Evolutionary conservation across 2,888 invertebrate species (phyloP).

Genomic region (Scelioninae gen. 2): DNA sequence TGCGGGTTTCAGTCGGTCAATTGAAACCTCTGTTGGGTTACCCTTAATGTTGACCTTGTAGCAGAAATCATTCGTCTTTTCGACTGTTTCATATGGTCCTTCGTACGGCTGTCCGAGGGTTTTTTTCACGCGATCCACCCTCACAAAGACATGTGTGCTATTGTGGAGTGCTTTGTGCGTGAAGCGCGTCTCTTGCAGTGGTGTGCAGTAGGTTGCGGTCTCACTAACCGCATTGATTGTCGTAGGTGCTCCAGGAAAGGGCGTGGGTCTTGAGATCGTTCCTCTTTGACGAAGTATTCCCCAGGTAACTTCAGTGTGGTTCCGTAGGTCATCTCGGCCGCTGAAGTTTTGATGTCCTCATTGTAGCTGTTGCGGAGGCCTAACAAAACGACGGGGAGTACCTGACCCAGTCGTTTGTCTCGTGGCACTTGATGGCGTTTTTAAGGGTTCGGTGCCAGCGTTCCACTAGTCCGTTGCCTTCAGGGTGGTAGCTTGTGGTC

Average conservation of each 20-base stretch:
- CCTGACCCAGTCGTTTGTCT: constrained; percentile 45
- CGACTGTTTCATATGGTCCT: not conserved
- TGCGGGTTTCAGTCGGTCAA: too few species aligned
- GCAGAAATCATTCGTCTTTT: too few species aligned
- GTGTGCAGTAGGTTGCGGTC: too few species aligned
- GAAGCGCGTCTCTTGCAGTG: too few species aligned
- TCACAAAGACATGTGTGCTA: too few species aligned
- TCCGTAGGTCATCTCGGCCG: constrained; percentile 61
- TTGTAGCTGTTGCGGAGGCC: constrained; percentile 47
- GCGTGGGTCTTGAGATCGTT: too few species aligned
- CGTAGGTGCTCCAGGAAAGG: too few species aligned
- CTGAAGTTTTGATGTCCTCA: constrained; percentile 50
- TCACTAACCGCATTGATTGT: too few species aligned
- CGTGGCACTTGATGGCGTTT: constrained; percentile 59
- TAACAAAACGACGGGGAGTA: constrained; percentile 59
- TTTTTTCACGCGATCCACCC: not conserved
- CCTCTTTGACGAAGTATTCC: not conserved
- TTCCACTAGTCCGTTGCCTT: constrained; percentile 62
- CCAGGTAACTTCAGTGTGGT: constrained; percentile 2
- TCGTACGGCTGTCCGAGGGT: not conserved
- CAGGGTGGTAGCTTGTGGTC: constrained; percentile 58
- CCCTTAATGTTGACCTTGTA: too few species aligned
- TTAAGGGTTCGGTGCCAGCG: constrained; percentile 65
- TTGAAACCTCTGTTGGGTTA: too few species aligned
- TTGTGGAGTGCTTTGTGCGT: too few species aligned